phyloP scores from a whole-genome alignment of 2,113 vertebrate species.

The Amblyopsis rosae region DNA sequence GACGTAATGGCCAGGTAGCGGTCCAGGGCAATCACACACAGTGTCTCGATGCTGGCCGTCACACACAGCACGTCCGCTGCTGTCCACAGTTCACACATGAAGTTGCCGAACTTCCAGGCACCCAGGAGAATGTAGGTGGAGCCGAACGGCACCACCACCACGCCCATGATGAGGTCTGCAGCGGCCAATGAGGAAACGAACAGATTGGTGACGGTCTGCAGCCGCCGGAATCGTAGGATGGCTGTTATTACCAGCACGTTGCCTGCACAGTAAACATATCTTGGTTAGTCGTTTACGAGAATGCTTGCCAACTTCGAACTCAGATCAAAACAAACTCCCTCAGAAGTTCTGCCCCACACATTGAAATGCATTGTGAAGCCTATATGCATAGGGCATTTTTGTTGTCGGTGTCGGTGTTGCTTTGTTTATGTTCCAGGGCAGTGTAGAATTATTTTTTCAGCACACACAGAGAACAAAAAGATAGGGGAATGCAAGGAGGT shows the following conservation, averaged over 20 bases:
- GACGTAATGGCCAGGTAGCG: constrained; percentile 95
- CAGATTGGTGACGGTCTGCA: constrained; percentile 95
- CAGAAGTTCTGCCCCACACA: no score
- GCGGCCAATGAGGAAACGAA: constrained; percentile 96
- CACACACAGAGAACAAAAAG: no score
- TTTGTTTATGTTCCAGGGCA: no score
- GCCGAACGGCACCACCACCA: constrained; percentile 91
- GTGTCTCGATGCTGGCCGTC: constrained; percentile 95
- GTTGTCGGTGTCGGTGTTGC: no score
- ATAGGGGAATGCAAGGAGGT: no score
- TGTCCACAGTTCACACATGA: constrained; percentile 95
- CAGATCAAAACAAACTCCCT: no score
- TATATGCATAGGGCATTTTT: no score
- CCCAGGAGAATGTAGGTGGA: constrained; percentile 87
- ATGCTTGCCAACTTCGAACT: no score
- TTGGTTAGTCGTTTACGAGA: no score
- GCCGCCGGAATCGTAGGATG: constrained; percentile 89
- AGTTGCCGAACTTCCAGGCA: constrained; percentile 88
- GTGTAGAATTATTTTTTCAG: no score
- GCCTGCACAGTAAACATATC: constrained; percentile 51
- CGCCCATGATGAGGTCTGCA: constrained; percentile 95
- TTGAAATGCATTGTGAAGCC: no score
- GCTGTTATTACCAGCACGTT: constrained; percentile 94
- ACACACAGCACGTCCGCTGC: constrained; percentile 92
- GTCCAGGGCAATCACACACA: constrained; percentile 96